Evolutionary conservation across 53 echinoderm and acorn worm genomes (phyloP), one percentile per base, ranked within the genome.

Genomic region (Stichopus horrens): DNA sequence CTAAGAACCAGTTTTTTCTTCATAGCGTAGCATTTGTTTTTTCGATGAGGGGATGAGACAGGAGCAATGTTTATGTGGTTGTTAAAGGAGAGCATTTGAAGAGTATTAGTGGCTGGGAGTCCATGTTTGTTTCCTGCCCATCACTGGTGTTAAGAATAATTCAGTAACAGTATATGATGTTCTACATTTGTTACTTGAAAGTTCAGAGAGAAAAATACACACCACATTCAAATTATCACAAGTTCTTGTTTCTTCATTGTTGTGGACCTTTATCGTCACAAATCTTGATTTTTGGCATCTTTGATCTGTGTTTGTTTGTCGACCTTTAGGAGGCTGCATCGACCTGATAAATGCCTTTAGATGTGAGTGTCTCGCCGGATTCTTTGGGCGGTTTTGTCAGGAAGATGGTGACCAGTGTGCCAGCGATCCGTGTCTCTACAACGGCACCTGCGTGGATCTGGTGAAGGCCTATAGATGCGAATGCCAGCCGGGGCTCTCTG

Each of bases 351-450:
- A 96, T 55, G 94, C 90, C 6, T 99, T 90, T 86, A 74, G 86
- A 16, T 97, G 98, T 88, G 53, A 89, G 37, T 97, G 98, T 66
- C 73, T 57, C 0, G 57, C 77, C 2, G 91, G 92, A 16, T 96
- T 93, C 89, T 93, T 93, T 83, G 93, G 96, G 5, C 91, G 82
- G 37, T 83, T 91, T 66, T 96, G 96, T 88, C 83, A 94, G 88
- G 73, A 89, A 19, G 96, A 96, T 22, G 96, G 96, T 21, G 91
- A 96, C 86, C 96, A 96, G 79, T 96, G 96, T 83, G 76, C 68
- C 21, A 90, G 76, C 9, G 20, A 83, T 21, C 95, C 98, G 0
- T 98, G 98, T 79, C 86, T 96, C 21, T 93, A 95, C 82, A 91
- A 90, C 51, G 99, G 93, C n/a, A 92, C 88, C 21, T 96, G 96